These are phyloP conservation scores for Liodrosophila aerea DNA, from an alignment of 2,888 invertebrate species.

Conservation along the genomic window DNA sequence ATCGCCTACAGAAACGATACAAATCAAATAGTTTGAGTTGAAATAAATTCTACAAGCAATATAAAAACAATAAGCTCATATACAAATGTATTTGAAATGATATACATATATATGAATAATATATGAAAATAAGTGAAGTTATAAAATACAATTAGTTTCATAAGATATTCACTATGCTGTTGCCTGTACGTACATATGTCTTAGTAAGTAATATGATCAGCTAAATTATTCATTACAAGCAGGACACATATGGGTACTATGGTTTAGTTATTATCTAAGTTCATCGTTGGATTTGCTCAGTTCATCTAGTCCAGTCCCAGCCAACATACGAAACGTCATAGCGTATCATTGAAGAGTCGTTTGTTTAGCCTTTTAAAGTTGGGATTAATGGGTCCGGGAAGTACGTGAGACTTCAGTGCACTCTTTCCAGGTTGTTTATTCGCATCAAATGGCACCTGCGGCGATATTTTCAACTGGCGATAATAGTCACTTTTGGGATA, in stretches of 20 bases:
- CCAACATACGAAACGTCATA: constrained; percentile 66
- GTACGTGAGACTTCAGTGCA: constrained; percentile 87
- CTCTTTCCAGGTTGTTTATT: constrained; percentile 87
- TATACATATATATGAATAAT: constrained; percentile 22
- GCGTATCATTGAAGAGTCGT: constrained; percentile 70
- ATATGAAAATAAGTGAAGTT: no score
- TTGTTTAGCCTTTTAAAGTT: constrained; percentile 78
- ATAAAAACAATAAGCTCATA: constrained; percentile 44
- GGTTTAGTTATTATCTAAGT: neutral
- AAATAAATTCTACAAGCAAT: constrained; percentile 55
- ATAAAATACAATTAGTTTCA: no score
- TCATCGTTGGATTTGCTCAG: constrained; percentile 10
- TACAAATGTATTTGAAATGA: constrained; percentile 32
- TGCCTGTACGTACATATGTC: no score
- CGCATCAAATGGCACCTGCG: constrained; percentile 89
- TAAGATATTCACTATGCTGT: no score
- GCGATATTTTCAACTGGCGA: constrained; percentile 87
- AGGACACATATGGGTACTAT: neutral
- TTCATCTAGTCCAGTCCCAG: constrained; percentile 24
- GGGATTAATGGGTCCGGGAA: constrained; percentile 89
- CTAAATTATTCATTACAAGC: constrained; percentile 12
- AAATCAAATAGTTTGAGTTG: no score
- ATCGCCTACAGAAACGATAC: no score
- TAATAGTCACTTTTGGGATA: constrained; percentile 90
- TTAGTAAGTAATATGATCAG: no score